These are phyloP conservation scores for Leucophenga varia DNA, from an alignment of 1,140 invertebrate species.

Conservation along the genomic window DNA sequence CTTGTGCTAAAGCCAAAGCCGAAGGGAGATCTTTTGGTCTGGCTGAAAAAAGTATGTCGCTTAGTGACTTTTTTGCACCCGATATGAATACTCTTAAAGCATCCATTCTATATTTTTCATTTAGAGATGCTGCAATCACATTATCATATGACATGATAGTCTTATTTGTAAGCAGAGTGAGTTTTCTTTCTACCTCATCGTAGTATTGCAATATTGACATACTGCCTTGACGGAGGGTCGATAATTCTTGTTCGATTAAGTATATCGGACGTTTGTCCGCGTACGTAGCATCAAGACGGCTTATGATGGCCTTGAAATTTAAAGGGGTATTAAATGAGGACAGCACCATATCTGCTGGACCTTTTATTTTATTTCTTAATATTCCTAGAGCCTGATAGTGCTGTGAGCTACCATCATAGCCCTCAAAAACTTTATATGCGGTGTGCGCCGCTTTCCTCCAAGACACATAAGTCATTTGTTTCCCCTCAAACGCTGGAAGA, in stretches of 20 bases:
- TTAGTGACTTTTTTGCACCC: background rate
- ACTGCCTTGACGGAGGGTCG: constrained; percentile 1
- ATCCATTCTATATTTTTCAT: constrained; percentile 4
- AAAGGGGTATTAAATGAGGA: background rate
- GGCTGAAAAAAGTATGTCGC: background rate
- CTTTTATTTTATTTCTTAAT: constrained; percentile 5
- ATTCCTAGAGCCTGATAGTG: constrained; percentile 8
- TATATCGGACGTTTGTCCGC: constrained; percentile 3
- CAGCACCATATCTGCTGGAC: background rate
- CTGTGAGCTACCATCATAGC: background rate
- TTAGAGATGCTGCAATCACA: background rate
- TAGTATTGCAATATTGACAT: constrained; percentile 2
- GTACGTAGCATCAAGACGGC: constrained; percentile 1
- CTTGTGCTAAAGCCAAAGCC: background rate
- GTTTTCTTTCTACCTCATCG: background rate
- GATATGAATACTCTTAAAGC: constrained; percentile 1
- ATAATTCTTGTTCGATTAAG: constrained; percentile 4
- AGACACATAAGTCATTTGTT: no score
- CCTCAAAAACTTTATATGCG: constrained; percentile 6
- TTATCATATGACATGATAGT: background rate
- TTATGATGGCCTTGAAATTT: constrained; percentile 6
- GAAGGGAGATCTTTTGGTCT: background rate
- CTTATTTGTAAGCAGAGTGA: constrained; percentile 1
- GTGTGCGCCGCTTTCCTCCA: background rate
- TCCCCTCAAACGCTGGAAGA: background rate